Base-by-base conservation (phyloP, 2,888 invertebrate species). In the Pammene fasciana region DNA sequence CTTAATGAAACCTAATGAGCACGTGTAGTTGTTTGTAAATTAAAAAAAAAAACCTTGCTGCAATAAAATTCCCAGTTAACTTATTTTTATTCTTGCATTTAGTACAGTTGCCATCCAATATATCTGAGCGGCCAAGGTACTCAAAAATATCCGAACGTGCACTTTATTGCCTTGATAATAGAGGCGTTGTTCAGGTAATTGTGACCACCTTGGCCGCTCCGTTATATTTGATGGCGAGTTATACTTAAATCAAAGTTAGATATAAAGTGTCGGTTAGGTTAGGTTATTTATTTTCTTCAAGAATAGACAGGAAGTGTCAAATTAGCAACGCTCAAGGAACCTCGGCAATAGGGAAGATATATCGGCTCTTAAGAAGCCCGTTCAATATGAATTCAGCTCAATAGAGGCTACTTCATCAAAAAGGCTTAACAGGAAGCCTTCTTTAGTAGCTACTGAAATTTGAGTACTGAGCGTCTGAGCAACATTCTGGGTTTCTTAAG, bases 381-480 rank as follows among this genome's bases (percentile, higher is more conserved):
- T 55, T 70, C 70, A 70, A 65, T 65, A 60, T 59, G 46, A 46
- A 59, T 52, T 59, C 54, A 36, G 59, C 38, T 70, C 60, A 70
- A 70, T 65, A 65, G 65, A 41, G 50, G 60, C 70, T 60, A 65
- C 70, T 70, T 70, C 70, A 70, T 70, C 70, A 70, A 70, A 65
- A 70, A 70, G 70, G 70, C 65, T 70, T 65, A 65, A 59, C 52
- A 60, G 70, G 65, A 70, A 70, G 65, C 65, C 54, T 70, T 60
- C 65, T 18, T 45, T 68, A 41, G 41, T 46, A 57, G 65, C 68
- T 38, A 65, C 65, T 70, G 70, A 60, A 70, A 70, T 70, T 70
- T 70, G 50, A 60, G 59, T 3, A 48, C 46, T 38, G 57, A 52
- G 43, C 18, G 66, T 52, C 52, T 60, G 43, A 67, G 9, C 43